Percentiles rank a stretch among this genome's conserved stretches.
These are phyloP conservation scores for Hofmannophila pseudospretella DNA, from an alignment of 2,888 invertebrate species.

Conservation along the genomic window DNA sequence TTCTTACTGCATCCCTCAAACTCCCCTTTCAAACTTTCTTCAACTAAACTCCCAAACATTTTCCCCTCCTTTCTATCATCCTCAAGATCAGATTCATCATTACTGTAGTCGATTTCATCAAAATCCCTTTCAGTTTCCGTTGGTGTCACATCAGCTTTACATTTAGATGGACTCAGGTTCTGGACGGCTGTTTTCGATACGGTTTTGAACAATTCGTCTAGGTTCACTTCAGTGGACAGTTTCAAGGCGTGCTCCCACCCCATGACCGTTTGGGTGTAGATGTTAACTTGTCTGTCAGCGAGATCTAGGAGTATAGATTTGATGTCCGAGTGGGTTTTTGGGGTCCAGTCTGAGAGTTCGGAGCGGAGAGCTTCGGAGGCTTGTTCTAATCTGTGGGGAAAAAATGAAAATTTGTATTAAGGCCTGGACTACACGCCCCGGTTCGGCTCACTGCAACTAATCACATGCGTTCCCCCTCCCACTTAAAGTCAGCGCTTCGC, in stretches of 20 bases:
- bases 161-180: conserved; percentile 53
- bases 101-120: conserved; percentile 37
- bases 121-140: conserved; percentile 45
- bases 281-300: conserved; percentile 40
- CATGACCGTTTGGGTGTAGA: conserved; percentile 32
- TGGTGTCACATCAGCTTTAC: conserved; percentile 32
- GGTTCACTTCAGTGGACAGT: conserved; percentile 41
- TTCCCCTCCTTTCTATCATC: conserved; percentile 6
- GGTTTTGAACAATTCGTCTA: conserved; percentile 55
- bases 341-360: conserved; percentile 59
- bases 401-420: too few relatives aligned
- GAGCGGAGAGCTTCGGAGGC: conserved; percentile 61
- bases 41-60: neutral
- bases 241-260: conserved; percentile 58
- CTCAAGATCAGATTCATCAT: conserved; percentile 26
- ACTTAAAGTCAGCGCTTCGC: too few relatives aligned
- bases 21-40: neutral
- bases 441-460: too few relatives aligned
- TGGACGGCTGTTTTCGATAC: conserved; percentile 61
- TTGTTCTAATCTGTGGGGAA: conserved; percentile 51
- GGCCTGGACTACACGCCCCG: too few relatives aligned
- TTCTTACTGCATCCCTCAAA: neutral
- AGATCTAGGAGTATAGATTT: conserved; percentile 48
- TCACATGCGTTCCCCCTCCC: too few relatives aligned
- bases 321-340: conserved; percentile 52